A percentile compares a stretch with the other conserved stretches of the same genome.
phyloP scores from a whole-genome alignment of 2,113 vertebrate genomes.

The Mixornis gularis region DNA sequence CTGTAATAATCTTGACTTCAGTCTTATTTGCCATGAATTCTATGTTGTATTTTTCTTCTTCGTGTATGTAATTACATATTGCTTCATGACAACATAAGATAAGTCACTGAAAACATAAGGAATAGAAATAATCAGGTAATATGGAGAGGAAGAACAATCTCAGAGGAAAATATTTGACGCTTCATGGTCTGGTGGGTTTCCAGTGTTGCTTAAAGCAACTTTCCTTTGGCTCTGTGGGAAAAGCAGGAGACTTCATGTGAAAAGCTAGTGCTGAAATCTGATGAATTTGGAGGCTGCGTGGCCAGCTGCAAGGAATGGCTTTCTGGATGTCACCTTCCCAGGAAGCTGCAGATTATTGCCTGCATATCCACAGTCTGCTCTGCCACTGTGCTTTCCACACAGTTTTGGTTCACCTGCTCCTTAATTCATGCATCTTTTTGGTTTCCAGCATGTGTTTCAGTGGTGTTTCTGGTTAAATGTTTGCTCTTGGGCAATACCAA shows the following conservation, averaged over 20 bases:
- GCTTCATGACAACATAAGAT: conserved; percentile 13
- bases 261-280: neutral
- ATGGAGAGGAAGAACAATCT: neutral
- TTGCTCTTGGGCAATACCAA: neutral
- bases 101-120: neutral
- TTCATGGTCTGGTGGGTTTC: neutral
- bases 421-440: neutral
- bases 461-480: neutral
- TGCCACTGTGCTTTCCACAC: rapidly evolving
- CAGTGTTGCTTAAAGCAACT: neutral
- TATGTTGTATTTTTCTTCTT: conserved; percentile 10
- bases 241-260: neutral
- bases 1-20: conserved; percentile 28
- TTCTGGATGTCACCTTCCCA: neutral
- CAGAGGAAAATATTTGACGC: neutral
- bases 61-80: conserved; percentile 11
- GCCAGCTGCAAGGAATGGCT: neutral
- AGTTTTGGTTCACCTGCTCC: neutral
- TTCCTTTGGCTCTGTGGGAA: neutral
- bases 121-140: neutral
- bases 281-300: rapidly evolving
- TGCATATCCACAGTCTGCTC: rapidly evolving
- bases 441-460: rapidly evolving
- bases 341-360: neutral
- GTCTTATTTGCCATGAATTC: conserved; percentile 43